These are phyloP conservation scores for Elephas maximus DNA, from an alignment of 2,113 vertebrate genomes.

Conservation along the genomic window DNA sequence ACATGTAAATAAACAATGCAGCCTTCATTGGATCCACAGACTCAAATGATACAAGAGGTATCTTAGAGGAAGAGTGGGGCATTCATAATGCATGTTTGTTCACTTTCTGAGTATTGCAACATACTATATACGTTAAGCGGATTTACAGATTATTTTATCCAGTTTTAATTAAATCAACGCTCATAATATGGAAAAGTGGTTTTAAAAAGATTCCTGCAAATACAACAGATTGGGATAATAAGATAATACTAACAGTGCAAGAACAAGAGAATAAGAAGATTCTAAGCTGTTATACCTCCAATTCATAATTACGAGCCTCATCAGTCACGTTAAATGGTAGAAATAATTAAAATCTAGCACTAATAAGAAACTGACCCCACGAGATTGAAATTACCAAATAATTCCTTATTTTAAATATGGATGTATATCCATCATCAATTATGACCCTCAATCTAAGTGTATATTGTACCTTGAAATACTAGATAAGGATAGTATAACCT, in stretches of 20 bases:
- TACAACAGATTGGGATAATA: slow-evolving; percentile 36
- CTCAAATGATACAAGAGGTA: neutral
- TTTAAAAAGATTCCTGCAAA: slow-evolving; percentile 44
- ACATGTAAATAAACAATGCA: neutral
- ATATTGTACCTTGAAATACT: neutral
- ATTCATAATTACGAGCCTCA: neutral
- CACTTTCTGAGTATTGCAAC: neutral
- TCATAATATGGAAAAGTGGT: slow-evolving; percentile 44
- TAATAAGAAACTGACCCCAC: neutral
- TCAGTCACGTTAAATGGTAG: slow-evolving; percentile 2
- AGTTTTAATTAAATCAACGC: slow-evolving; percentile 17
- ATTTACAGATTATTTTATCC: slow-evolving; percentile 6
- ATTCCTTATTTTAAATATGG: slow-evolving; percentile 16
- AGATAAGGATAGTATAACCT: no score
- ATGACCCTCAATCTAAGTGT: neutral
- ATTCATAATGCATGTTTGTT: neutral
- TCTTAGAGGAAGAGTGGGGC: neutral
- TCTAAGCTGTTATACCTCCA: neutral
- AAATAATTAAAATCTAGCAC: slow-evolving; percentile 37
- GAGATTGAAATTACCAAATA: slow-evolving; percentile 25
- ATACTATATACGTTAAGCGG: neutral
- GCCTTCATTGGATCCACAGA: neutral
- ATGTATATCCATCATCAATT: neutral
- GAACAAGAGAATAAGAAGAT: slow-evolving; percentile 33
- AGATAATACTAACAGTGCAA: slow-evolving; percentile 47